phyloP scores from a whole-genome alignment of 2,797 vertebrate genomes.

The Propithecus perrieri region DNA sequence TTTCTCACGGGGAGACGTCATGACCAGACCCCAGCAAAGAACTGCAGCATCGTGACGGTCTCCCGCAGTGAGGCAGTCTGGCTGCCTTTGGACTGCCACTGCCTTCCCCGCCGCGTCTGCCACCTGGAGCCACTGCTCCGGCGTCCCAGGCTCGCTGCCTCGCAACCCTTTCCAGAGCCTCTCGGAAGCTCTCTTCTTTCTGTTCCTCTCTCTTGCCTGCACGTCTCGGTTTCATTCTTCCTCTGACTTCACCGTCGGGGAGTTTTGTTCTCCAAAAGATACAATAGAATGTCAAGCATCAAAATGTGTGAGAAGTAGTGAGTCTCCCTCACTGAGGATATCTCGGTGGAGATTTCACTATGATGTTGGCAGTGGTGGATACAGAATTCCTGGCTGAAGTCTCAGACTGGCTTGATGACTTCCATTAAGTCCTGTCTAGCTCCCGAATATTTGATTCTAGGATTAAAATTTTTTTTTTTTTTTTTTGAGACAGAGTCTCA shows the following conservation, averaged over 20 bases:
- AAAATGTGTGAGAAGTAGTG: background rate
- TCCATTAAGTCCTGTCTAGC: background rate
- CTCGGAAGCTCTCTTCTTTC: background rate
- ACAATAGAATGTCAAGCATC: background rate
- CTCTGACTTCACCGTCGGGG: background rate
- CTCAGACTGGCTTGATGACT: background rate
- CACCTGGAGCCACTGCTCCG: background rate
- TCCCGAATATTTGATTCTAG: background rate
- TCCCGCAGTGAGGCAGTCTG: background rate
- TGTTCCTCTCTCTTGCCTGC: background rate
- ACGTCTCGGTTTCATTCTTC: background rate
- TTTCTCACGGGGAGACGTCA: background rate
- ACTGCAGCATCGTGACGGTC: background rate
- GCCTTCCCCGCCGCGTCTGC: background rate
- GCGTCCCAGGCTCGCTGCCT: background rate
- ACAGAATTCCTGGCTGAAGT: background rate
- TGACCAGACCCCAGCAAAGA: background rate
- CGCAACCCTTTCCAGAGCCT: background rate
- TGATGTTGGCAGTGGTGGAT: background rate
- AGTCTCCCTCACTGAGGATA: background rate
- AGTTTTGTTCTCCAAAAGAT: conserved; percentile 27
- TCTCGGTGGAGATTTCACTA: background rate
- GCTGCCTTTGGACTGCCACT: background rate
- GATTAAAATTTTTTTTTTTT: background rate
- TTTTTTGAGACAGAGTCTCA: too few species aligned